phyloP scores from a whole-genome alignment of 2,113 vertebrate species.

The Murina feae region DNA sequence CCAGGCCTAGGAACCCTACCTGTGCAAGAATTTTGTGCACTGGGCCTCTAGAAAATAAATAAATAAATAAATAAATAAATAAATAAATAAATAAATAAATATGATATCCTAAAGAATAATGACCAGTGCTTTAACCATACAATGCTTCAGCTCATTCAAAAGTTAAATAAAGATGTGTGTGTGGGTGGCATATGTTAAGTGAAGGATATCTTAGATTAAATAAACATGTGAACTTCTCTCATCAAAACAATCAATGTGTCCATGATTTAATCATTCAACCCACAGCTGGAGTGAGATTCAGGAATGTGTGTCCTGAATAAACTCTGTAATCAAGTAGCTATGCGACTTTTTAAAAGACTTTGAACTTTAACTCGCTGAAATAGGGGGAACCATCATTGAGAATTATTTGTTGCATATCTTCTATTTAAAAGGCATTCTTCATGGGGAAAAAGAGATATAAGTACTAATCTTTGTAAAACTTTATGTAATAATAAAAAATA shows the following conservation, averaged over 20 bases:
- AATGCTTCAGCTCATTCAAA: neutral
- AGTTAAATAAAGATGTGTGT: neutral
- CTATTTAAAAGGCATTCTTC: neutral
- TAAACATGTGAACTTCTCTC: neutral
- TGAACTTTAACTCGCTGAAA: slow-evolving; percentile 29
- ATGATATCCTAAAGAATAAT: neutral
- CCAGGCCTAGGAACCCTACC: no score
- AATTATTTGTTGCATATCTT: slow-evolving; percentile 38
- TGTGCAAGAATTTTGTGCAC: no score
- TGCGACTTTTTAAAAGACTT: slow-evolving; percentile 4
- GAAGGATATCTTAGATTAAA: neutral
- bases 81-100: neutral
- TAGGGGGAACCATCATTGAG: neutral
- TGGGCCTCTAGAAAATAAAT: no score
- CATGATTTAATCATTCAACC: neutral
- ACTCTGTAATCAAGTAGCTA: neutral
- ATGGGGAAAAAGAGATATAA: no score
- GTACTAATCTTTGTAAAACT: no score
- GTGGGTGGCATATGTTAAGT: neutral
- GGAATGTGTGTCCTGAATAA: neutral
- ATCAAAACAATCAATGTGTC: neutral
- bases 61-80: no score
- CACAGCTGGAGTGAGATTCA: neutral
- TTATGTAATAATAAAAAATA: no score
- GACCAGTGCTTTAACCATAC: neutral